Evolutionary conservation across 2,797 vertebrate species (phyloP).

Genomic region (Amblyraja radiata): DNA sequence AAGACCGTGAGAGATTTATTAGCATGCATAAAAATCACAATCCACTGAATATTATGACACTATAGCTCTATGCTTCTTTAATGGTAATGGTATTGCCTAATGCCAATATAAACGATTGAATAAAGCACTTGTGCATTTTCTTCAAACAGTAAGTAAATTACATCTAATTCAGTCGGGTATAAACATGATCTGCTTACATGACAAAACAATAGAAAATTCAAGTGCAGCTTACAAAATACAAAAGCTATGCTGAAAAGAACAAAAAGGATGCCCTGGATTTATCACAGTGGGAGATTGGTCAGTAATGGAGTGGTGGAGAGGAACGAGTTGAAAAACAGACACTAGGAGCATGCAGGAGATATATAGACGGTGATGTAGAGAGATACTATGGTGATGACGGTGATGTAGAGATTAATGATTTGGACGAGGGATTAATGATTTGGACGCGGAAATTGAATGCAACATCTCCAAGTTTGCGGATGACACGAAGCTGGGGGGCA

Average conservation of each 20-base stretch:
- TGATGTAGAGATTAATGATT: too few species aligned
- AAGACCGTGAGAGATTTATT: not conserved
- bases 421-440: too few species aligned
- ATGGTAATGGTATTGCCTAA: not conserved
- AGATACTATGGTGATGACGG: too few species aligned
- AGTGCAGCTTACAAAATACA: not conserved
- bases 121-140: not conserved
- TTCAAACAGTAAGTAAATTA: not conserved
- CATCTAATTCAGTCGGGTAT: not conserved
- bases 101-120: not conserved
- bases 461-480: too few species aligned
- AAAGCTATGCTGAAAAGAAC: not conserved
- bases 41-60: not conserved
- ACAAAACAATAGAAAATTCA: constrained; percentile 2
- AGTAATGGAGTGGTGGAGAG: too few species aligned
- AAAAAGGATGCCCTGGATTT: too few species aligned
- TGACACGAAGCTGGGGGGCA: too few species aligned
- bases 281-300: not conserved
- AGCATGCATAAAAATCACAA: not conserved
- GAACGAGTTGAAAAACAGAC: not conserved
- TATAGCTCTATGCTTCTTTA: not conserved
- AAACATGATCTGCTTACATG: not conserved
- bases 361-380: too few species aligned
- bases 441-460: too few species aligned
- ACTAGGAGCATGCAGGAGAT: not conserved